Conservation (phyloP, 2,888 invertebrate genomes). For the Amiota communis region DNA sequence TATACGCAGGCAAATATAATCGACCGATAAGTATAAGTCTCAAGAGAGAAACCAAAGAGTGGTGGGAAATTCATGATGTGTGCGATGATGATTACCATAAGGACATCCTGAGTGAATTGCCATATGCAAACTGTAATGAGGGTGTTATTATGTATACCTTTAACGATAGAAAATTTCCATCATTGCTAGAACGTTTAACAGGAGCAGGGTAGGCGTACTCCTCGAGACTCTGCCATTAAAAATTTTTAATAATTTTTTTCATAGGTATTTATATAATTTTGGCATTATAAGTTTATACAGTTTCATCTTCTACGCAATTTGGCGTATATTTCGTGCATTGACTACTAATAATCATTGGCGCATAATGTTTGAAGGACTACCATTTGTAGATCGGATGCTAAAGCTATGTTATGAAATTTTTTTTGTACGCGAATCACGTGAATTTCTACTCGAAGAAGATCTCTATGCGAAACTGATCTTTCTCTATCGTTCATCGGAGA, state of each 20-base stretch:
- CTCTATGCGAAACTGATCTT: slow-evolving; percentile 97
- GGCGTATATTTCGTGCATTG: slow-evolving; percentile 88
- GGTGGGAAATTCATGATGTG: slow-evolving; percentile 80
- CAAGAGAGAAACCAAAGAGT: slow-evolving; percentile 59
- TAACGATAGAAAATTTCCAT: slow-evolving; percentile 95
- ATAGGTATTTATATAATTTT: not conserved
- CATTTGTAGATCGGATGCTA: slow-evolving; percentile 85
- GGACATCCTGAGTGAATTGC: slow-evolving; percentile 44
- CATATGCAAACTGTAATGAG: slow-evolving; percentile 57
- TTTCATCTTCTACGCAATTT: slow-evolving; percentile 92
- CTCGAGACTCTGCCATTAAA: too few species aligned
- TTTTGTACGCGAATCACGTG: slow-evolving; percentile 90
- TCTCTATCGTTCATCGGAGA: slow-evolving; percentile 96
- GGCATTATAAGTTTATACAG: slow-evolving; percentile 97
- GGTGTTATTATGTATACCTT: slow-evolving; percentile 84
- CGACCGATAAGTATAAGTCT: not conserved
- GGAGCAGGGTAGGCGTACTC: slow-evolving; percentile 84
- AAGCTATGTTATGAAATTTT: slow-evolving; percentile 88
- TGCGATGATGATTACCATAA: slow-evolving; percentile 72
- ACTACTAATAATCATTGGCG: slow-evolving; percentile 88
- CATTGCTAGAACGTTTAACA: slow-evolving; percentile 88
- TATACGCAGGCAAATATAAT: not conserved
- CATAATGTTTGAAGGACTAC: slow-evolving; percentile 90
- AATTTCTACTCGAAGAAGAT: slow-evolving; percentile 94
- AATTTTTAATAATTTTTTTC: too few species aligned